These are phyloP conservation scores for Phylloscopus collybita DNA, from an alignment of 2,797 vertebrate genomes.

Conservation along the genomic window DNA sequence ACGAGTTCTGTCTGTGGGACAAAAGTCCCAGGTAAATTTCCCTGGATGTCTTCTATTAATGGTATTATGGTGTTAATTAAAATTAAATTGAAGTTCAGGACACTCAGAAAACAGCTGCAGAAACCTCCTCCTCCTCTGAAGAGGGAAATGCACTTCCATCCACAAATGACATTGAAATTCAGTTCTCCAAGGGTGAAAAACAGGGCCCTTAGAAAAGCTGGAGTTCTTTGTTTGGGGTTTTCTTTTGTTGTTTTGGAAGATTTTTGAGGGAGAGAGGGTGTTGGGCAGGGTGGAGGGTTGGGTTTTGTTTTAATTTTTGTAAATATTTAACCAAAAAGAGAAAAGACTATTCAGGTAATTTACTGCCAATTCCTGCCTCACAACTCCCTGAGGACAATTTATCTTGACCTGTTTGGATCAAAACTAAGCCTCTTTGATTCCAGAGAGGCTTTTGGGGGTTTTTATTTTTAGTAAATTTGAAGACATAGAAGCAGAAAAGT, in stretches of 20 bases:
- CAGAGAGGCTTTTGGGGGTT: neutral
- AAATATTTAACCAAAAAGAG: neutral
- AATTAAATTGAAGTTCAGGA: neutral
- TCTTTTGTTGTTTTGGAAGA: neutral
- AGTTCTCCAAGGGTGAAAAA: neutral
- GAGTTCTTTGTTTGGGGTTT: accelerated
- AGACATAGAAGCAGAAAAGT: neutral
- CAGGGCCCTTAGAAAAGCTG: neutral
- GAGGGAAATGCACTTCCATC: neutral
- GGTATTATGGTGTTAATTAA: neutral
- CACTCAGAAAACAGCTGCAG: neutral
- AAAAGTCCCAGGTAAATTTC: neutral
- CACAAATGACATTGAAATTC: neutral
- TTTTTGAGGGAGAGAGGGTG: accelerated
- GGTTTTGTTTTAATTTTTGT: accelerated
- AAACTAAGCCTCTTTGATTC: neutral
- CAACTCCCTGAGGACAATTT: neutral
- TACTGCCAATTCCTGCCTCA: neutral
- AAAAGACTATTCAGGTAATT: neutral
- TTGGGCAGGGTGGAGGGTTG: accelerated
- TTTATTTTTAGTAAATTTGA: neutral
- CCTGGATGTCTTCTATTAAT: neutral
- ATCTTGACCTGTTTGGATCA: neutral
- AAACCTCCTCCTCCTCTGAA: neutral
- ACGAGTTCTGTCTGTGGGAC: neutral